Evolutionary conservation across 2,113 vertebrate species (phyloP).

Genomic region (Cnemophilus loriae): DNA sequence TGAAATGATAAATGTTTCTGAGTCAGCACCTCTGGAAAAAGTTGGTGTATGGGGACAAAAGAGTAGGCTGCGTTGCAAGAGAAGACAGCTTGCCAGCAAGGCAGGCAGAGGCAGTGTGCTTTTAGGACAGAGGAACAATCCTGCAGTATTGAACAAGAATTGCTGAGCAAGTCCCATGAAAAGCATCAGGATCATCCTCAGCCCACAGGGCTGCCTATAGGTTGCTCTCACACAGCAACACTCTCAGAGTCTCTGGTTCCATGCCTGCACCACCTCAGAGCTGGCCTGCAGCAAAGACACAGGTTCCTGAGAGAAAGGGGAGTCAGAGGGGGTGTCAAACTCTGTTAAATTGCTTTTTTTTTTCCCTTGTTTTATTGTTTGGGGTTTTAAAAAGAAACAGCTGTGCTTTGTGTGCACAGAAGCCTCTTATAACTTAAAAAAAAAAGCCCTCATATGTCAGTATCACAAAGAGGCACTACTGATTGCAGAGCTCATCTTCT

Average conservation of each 20-base stretch:
- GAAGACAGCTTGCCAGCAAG: neutral
- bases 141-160: neutral
- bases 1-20: neutral
- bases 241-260: rapidly evolving
- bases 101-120: neutral
- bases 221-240: neutral
- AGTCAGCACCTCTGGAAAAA: neutral
- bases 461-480: neutral
- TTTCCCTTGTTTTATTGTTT: neutral
- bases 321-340: neutral
- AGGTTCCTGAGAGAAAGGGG: rapidly evolving
- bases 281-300: neutral
- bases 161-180: neutral
- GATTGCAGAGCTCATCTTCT: neutral
- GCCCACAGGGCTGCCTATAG: neutral
- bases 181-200: neutral
- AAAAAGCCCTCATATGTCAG: neutral
- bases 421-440: neutral
- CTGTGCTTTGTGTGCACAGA: neutral
- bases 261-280: rapidly evolving
- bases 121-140: neutral
- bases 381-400: neutral
- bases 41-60: neutral
- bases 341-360: neutral
- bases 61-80: neutral